Percentiles rank a stretch among this genome's conserved stretches.
These are phyloP conservation scores for Astur gentilis DNA, from an alignment of 2,113 vertebrate species.

Conservation along the genomic window DNA sequence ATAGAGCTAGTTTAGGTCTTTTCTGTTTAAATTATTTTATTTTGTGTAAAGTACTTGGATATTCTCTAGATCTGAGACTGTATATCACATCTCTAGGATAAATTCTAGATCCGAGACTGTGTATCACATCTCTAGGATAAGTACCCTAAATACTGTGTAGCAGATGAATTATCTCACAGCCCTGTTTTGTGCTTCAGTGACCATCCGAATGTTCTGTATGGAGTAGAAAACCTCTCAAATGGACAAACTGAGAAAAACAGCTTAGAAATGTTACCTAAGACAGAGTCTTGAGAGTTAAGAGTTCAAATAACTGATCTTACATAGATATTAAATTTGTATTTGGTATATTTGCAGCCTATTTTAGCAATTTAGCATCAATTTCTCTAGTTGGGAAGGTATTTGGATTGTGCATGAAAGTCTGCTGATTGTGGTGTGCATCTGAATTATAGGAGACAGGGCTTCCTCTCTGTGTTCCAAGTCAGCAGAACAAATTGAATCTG, in stretches of 20 bases:
- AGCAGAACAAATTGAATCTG: background rate
- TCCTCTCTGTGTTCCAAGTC: background rate
- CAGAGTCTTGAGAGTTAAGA: background rate
- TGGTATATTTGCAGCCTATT: background rate
- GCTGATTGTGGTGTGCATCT: background rate
- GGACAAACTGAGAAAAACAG: background rate
- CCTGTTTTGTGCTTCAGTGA: background rate
- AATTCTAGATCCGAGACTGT: background rate
- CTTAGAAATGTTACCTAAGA: background rate
- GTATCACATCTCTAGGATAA: background rate
- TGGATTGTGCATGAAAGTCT: background rate
- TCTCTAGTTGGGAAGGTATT: background rate
- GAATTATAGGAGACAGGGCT: background rate
- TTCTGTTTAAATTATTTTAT: background rate
- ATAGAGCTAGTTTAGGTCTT: background rate
- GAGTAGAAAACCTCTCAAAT: background rate
- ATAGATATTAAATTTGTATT: background rate
- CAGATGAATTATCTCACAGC: background rate
- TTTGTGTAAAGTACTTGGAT: background rate
- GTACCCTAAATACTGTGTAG: background rate
- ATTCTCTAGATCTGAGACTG: background rate
- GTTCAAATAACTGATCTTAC: background rate
- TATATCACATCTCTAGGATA: background rate
- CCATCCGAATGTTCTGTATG: background rate
- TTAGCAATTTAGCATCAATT: background rate